Percentiles rank a stretch among this genome's conserved stretches.
Conservation (phyloP, 2,797 vertebrate genomes). For the Dromococcyx pavoninus region DNA sequence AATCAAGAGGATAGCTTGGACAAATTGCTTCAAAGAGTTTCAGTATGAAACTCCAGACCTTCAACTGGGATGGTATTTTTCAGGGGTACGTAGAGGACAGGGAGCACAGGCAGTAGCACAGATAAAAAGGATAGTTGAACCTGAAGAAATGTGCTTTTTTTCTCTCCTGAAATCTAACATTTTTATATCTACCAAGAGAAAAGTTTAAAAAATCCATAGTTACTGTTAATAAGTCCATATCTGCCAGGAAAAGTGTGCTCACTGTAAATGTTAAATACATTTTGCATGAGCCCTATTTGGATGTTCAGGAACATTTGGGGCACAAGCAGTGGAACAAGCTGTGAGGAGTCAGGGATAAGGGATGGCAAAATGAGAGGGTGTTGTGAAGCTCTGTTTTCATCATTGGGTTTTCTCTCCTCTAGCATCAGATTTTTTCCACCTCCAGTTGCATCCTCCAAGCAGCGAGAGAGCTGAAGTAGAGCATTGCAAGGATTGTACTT, state of each 20-base stretch:
- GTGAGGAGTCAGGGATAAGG: background rate
- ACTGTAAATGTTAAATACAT: background rate
- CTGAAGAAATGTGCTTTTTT: background rate
- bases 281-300: background rate
- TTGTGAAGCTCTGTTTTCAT: background rate
- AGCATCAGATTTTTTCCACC: background rate
- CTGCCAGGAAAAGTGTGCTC: background rate
- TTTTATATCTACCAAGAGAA: background rate
- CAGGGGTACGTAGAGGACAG: background rate
- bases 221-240: background rate
- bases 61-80: background rate
- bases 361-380: background rate
- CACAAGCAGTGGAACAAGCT: background rate
- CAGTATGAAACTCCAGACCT: background rate
- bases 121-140: background rate
- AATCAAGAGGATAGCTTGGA: background rate
- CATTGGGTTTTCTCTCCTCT: background rate
- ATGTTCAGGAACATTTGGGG: background rate
- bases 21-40: background rate
- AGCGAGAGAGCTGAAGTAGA: background rate
- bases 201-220: background rate
- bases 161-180: background rate
- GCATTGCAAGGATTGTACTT: accelerated
- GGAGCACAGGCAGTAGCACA: background rate
- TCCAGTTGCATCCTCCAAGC: background rate